phyloP scores from a whole-genome alignment of 1,140 invertebrate genomes.

The Oppia nitens region DNA sequence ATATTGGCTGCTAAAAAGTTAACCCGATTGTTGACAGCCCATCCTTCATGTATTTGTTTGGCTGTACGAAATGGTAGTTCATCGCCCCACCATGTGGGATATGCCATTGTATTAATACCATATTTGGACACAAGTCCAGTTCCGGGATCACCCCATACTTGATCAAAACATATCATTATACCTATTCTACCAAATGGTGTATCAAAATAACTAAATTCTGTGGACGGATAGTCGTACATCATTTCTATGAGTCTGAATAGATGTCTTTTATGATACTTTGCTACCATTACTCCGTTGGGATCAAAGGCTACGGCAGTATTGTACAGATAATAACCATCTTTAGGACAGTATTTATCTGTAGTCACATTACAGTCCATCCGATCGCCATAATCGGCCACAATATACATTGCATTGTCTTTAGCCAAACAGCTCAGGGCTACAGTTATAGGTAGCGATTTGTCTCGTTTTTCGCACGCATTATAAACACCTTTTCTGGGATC shows the following conservation, averaged over 20 bases:
- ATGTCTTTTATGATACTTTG: slow-evolving; percentile 57
- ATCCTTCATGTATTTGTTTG: slow-evolving; percentile 35
- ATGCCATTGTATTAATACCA: slow-evolving; percentile 47
- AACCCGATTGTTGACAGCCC: slow-evolving; percentile 35
- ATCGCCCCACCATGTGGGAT: slow-evolving; percentile 51
- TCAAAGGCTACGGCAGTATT: slow-evolving; percentile 61
- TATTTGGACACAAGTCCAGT: slow-evolving; percentile 32
- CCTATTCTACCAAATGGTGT: slow-evolving; percentile 43
- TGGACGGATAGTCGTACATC: slow-evolving; percentile 32
- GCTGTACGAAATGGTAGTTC: slow-evolving; percentile 45
- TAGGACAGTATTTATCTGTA: slow-evolving; percentile 22
- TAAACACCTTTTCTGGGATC: neutral
- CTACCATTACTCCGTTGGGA: slow-evolving; percentile 36
- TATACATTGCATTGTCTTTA: slow-evolving; percentile 32
- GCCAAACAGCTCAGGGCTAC: slow-evolving; percentile 39
- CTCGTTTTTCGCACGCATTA: slow-evolving; percentile 12
- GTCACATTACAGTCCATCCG: slow-evolving; percentile 28
- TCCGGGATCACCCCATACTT: slow-evolving; percentile 45
- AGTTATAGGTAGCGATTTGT: slow-evolving; percentile 19
- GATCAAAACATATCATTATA: slow-evolving; percentile 53
- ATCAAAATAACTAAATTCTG: slow-evolving; percentile 39
- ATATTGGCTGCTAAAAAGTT: slow-evolving; percentile 41
- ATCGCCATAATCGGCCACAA: slow-evolving; percentile 51
- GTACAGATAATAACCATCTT: slow-evolving; percentile 35
- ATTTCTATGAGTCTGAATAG: slow-evolving; percentile 43